A percentile compares a stretch with the other conserved stretches of the same genome.
Evolutionary conservation across 1,140 invertebrate genomes (phyloP).

Genomic region (Drosophila repletoides): DNA sequence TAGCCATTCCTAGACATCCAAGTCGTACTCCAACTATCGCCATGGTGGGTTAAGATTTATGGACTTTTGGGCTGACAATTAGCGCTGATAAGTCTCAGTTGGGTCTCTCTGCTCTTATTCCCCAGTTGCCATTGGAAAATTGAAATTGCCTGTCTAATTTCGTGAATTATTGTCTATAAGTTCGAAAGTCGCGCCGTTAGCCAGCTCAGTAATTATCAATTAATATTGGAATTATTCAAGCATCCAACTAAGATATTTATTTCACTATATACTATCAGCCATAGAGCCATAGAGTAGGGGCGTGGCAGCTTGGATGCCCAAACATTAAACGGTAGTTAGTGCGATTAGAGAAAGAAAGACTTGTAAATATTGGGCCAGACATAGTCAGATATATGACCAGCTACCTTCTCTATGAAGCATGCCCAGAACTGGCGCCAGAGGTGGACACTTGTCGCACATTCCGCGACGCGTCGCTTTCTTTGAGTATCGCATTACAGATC

Average conservation of each 20-base stretch:
- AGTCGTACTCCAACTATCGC: conserved; percentile 33
- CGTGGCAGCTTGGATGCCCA: conserved; percentile 31
- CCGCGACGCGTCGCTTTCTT: conserved; percentile 66
- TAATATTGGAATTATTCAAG: conserved; percentile 56
- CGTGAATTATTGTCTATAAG: conserved; percentile 58
- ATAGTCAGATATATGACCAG: neutral
- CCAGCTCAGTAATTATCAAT: conserved; percentile 57
- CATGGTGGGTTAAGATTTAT: conserved; percentile 57
- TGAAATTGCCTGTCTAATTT: conserved; percentile 75
- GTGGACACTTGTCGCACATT: conserved; percentile 77
- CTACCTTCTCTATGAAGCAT: conserved; percentile 46
- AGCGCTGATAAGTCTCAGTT: conserved; percentile 63
- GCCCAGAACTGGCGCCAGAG: conserved; percentile 65
- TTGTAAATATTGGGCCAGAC: conserved; percentile 6
- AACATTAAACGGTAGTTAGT: conserved; percentile 76
- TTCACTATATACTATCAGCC: neutral
- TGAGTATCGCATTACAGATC: conserved; percentile 54
- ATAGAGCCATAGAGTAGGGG: conserved; percentile 11
- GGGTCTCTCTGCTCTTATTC: neutral
- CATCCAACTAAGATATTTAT: conserved; percentile 31
- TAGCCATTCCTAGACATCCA: conserved; percentile 14
- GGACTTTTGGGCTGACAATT: conserved; percentile 62
- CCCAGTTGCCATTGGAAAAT: conserved; percentile 45
- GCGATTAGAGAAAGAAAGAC: conserved; percentile 36
- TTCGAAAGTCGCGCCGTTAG: conserved; percentile 25